Evolutionary conservation across 2,797 vertebrate species (phyloP).

Genomic region (Phrynocephalus vlangalii): DNA sequence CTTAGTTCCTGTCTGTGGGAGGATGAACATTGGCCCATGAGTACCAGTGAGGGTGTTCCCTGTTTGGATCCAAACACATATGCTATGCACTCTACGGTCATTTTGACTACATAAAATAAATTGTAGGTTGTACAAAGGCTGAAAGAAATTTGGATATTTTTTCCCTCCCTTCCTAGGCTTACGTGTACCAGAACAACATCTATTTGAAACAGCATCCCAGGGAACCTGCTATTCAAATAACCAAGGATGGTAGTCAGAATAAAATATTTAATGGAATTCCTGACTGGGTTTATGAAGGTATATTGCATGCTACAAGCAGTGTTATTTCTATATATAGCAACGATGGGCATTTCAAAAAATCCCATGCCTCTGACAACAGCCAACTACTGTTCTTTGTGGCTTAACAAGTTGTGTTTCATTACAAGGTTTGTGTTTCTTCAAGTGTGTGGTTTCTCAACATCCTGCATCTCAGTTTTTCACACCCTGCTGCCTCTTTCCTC

Average conservation of each 20-base stretch:
- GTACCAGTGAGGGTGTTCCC: not conserved
- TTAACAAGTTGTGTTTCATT: not conserved
- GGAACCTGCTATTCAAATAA: constrained; percentile 83
- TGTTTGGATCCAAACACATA: not conserved
- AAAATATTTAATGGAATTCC: constrained; percentile 93
- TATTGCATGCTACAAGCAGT: constrained; percentile 39
- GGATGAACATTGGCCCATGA: not conserved
- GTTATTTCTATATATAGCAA: constrained; percentile 2
- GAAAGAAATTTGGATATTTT: constrained; percentile 27
- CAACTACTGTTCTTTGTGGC: not conserved
- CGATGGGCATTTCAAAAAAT: not conserved
- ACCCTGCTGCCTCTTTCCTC: not conserved
- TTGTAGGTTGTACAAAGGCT: constrained; percentile 6
- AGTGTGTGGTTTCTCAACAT: constrained; percentile 1
- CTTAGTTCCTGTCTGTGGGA: not conserved
- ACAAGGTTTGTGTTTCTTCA: not conserved
- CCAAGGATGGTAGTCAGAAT: constrained; percentile 88
- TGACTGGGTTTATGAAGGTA: constrained; percentile 98
- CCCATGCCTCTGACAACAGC: not conserved
- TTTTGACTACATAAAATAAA: constrained; percentile 15
- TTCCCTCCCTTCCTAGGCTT: constrained; percentile 80
- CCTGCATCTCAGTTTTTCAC: not conserved
- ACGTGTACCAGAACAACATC: constrained; percentile 90
- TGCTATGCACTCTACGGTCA: not conserved
- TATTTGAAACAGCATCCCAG: constrained; percentile 83